Percentiles rank a stretch among this genome's conserved stretches.
phyloP scores from a whole-genome alignment of 2,797 vertebrate species.

The Danio aesculapii region DNA sequence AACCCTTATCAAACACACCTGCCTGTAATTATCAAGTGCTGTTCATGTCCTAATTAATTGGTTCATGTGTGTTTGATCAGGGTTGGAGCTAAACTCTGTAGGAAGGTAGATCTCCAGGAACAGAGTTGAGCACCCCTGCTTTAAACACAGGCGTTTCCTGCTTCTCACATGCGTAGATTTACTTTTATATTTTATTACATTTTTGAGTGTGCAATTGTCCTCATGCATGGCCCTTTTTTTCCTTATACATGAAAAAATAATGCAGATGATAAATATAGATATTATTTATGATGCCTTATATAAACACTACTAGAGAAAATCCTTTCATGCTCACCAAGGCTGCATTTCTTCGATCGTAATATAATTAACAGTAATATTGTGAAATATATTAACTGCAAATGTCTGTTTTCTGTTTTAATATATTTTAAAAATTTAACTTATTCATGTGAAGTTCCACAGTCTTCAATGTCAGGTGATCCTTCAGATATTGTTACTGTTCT shows the following conservation, averaged over 20 bases:
- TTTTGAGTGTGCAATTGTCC: conserved; percentile 35
- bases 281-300: conserved; percentile 21
- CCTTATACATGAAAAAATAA: conserved; percentile 16
- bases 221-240: conserved; percentile 32
- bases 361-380: neutral
- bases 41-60: no score
- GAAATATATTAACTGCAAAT: neutral
- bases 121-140: neutral
- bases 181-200: neutral
- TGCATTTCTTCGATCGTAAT: neutral
- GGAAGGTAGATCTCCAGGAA: no score
- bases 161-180: conserved; percentile 38
- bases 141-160: conserved; percentile 44
- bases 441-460: neutral
- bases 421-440: neutral
- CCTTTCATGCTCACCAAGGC: neutral
- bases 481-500: neutral
- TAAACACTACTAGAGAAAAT: neutral
- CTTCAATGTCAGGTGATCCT: neutral
- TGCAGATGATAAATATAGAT: neutral
- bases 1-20: no score
- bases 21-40: no score
- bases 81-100: no score
- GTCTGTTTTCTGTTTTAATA: neutral
- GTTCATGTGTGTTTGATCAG: no score